Evolutionary conservation across 2,797 vertebrate genomes (phyloP).

Genomic region (Crypturellus tataupa): DNA sequence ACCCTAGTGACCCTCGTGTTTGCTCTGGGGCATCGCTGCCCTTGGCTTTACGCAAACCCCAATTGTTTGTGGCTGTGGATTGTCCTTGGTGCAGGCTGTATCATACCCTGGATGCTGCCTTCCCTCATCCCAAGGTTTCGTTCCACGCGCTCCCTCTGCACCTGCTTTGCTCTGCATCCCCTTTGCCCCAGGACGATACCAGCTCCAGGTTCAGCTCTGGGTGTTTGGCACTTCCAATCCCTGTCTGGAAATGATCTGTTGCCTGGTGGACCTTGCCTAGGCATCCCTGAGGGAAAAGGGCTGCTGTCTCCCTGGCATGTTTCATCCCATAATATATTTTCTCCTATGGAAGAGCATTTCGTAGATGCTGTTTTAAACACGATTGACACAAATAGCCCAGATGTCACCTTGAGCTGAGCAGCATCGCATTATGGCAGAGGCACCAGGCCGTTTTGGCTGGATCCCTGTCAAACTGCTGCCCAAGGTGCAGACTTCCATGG

Average conservation of each 20-base stretch:
- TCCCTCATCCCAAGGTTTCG: not conserved
- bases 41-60: not conserved
- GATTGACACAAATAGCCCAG: conserved; percentile 25
- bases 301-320: not conserved
- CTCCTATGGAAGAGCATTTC: not conserved
- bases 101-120: not conserved
- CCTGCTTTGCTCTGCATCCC: not conserved
- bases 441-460: rapidly evolving
- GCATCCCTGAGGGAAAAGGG: not conserved
- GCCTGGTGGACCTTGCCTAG: not conserved
- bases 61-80: not conserved
- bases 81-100: not conserved
- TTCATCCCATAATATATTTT: not conserved
- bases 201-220: not conserved
- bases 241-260: not conserved
- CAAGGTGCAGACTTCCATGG: not conserved
- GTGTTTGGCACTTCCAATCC: not conserved
- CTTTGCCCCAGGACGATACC: not conserved
- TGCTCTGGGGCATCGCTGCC: not conserved
- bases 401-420: not conserved
- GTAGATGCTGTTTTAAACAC: conserved; percentile 32
- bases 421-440: not conserved
- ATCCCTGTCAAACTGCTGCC: not conserved
- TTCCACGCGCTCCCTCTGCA: not conserved
- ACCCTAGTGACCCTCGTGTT: rapidly evolving